phyloP scores from a whole-genome alignment of 2,797 vertebrate genomes.

The Hylomyscus alleni region DNA sequence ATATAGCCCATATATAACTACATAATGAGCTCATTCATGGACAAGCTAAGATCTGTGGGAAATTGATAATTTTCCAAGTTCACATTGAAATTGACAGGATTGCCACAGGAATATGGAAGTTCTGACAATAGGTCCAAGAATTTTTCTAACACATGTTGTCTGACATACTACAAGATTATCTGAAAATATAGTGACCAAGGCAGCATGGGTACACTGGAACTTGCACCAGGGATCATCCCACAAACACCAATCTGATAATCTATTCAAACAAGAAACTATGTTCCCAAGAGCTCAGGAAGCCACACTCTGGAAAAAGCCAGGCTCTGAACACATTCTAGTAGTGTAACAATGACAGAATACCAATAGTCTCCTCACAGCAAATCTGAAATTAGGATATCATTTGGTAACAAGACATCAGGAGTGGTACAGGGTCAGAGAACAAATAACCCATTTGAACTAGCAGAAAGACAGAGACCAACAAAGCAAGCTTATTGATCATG shows the following conservation, averaged over 20 bases:
- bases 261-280: not conserved
- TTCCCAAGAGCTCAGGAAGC: not conserved
- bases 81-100: not conserved
- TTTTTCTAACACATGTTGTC: not conserved
- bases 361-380: not conserved
- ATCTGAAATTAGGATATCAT: not conserved
- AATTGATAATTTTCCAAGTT: not conserved
- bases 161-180: not conserved
- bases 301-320: not conserved
- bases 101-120: not conserved
- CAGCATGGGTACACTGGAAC: too few species aligned
- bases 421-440: not conserved
- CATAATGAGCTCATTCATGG: not conserved
- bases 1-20: not conserved
- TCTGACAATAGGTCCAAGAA: not conserved
- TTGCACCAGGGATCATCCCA: too few species aligned
- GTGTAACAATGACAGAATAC: not conserved
- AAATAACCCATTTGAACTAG: not conserved
- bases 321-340: not conserved
- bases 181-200: not conserved
- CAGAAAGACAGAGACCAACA: not conserved
- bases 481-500: not conserved
- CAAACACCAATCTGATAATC: not conserved
- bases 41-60: not conserved
- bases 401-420: not conserved